Evolutionary conservation across 92 coral and sea anemone species (phyloP).

Genomic region (Phenganax marumi): DNA sequence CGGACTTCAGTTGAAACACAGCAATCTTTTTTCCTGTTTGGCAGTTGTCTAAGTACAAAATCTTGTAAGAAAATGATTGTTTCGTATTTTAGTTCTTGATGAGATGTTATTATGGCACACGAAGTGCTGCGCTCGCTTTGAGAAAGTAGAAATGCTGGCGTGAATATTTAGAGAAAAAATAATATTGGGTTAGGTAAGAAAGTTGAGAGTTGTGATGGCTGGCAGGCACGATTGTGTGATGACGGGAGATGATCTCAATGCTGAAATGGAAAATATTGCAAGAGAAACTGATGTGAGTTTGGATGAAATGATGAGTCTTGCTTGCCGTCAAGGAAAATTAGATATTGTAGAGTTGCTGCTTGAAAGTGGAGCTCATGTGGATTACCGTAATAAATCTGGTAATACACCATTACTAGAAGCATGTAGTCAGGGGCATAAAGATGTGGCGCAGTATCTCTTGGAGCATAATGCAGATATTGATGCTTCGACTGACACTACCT

Average conservation of each 20-base stretch:
- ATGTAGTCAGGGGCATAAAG: slow-evolving; percentile 97
- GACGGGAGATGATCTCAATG: slow-evolving; percentile 33
- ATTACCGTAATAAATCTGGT: slow-evolving; percentile 97
- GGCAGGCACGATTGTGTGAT: slow-evolving; percentile 5
- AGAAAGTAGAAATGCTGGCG: slow-evolving; percentile 3
- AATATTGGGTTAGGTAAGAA: not conserved
- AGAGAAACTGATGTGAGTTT: slow-evolving; percentile 95
- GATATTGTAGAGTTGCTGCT: slow-evolving; percentile 95
- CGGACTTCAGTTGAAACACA: not conserved
- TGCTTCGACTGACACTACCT: slow-evolving; percentile 99
- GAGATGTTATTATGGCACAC: slow-evolving; percentile 5
- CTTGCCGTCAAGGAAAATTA: slow-evolving; percentile 98
- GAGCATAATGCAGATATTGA: slow-evolving; percentile 95
- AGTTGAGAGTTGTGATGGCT: slow-evolving; percentile 18
- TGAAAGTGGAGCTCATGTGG: slow-evolving; percentile 99
- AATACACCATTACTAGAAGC: slow-evolving; percentile 97
- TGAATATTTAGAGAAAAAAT: not conserved
- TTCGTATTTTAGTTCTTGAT: slow-evolving; percentile 2
- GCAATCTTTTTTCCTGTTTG: not conserved
- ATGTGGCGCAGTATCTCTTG: slow-evolving; percentile 93
- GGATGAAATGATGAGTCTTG: slow-evolving; percentile 99
- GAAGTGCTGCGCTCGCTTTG: slow-evolving; percentile 1
- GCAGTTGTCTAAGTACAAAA: not conserved
- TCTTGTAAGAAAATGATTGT: not conserved
- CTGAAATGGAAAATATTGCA: slow-evolving; percentile 35